These are phyloP conservation scores for Odontocerum albicorne DNA, from an alignment of 2,888 invertebrate genomes.

Conservation along the genomic window DNA sequence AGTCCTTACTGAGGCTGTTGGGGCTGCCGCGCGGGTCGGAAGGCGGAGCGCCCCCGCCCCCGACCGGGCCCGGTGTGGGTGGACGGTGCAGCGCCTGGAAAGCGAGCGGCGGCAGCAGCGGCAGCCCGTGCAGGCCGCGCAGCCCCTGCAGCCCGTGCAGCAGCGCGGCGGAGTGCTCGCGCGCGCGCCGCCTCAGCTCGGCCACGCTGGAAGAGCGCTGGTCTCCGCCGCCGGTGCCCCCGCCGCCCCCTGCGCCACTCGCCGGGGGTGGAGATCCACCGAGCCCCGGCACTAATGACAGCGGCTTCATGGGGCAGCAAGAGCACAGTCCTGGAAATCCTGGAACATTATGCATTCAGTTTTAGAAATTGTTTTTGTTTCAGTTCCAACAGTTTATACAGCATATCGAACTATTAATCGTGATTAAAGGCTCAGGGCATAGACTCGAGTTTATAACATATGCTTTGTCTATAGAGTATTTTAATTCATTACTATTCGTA, in stretches of 20 bases:
- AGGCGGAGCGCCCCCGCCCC: constrained; percentile 39
- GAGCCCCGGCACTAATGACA: constrained; percentile 58
- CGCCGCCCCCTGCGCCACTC: constrained; percentile 71
- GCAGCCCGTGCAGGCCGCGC: constrained; percentile 56
- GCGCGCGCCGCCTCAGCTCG: constrained; percentile 88
- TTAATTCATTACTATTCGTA: no score
- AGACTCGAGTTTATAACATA: no score
- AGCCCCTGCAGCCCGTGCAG: constrained; percentile 71
- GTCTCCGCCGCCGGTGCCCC: constrained; percentile 54
- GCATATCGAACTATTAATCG: no score
- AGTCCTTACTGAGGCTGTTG: constrained; percentile 50
- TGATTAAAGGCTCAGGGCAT: no score
- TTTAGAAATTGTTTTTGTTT: no score
- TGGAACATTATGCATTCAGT: constrained; percentile 42
- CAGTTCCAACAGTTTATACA: no score
- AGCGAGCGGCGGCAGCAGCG: constrained; percentile 38
- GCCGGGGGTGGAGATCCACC: constrained; percentile 76
- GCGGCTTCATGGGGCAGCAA: constrained; percentile 73
- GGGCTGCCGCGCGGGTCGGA: constrained; percentile 41
- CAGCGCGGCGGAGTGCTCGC: constrained; percentile 91
- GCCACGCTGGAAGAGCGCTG: constrained; percentile 86
- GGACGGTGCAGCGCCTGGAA: constrained; percentile 43
- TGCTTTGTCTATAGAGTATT: no score
- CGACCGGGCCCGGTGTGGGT: constrained; percentile 37
- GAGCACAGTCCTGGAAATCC: constrained; percentile 80